phyloP scores from a whole-genome alignment of 1,140 invertebrate species.

The Drosophila kanapiae region DNA sequence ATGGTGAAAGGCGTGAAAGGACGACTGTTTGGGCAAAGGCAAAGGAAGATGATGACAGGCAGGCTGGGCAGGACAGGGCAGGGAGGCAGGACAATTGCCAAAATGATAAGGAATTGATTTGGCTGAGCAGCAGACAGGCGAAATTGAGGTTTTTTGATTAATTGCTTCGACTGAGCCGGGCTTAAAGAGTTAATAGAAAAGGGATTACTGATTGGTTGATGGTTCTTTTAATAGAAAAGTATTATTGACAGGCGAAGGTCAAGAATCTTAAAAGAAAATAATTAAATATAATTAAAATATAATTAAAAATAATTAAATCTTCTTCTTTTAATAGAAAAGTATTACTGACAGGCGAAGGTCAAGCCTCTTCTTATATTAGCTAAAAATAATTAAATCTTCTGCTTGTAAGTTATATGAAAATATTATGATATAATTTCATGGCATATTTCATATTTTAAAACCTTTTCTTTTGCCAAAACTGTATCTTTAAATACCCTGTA shows the following conservation, averaged over 20 bases:
- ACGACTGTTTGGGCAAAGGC: slow-evolving; percentile 50
- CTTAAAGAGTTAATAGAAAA: not conserved
- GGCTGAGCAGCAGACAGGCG: not conserved
- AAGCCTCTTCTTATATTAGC: no score
- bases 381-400: not conserved
- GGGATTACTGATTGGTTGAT: not conserved
- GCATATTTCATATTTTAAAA: no score
- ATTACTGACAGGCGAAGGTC: not conserved
- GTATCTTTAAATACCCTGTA: no score
- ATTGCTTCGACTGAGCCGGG: slow-evolving; percentile 16
- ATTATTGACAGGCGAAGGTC: not conserved
- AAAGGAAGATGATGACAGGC: slow-evolving; percentile 12
- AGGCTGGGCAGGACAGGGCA: not conserved
- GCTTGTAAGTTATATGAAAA: no score
- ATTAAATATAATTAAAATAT: no score
- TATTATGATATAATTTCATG: no score
- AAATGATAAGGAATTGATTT: slow-evolving; percentile 58
- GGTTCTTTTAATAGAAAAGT: not conserved
- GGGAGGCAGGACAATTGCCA: slow-evolving; percentile 24
- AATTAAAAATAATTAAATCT: no score
- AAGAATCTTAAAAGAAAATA: no score
- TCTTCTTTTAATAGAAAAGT: not conserved
- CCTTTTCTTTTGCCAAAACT: no score
- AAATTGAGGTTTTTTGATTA: slow-evolving; percentile 44
- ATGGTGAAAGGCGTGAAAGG: slow-evolving; percentile 80